A percentile compares a stretch with the other conserved stretches of the same genome.
Conservation (phyloP, 1,140 invertebrate genomes). For the Drosophila auraria region DNA sequence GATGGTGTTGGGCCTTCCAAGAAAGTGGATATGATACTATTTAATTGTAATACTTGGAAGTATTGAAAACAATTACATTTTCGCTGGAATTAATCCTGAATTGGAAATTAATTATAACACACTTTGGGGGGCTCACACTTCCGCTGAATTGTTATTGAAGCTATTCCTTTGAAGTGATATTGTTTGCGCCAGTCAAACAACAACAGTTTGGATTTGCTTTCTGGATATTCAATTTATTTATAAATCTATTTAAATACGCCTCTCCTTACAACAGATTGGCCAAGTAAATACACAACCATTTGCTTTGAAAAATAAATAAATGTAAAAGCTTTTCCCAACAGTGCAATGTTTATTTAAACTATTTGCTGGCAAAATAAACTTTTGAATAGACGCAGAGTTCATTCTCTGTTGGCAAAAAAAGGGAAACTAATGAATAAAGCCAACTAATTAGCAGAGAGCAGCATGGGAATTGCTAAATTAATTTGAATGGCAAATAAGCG, state of each 20-base stretch:
- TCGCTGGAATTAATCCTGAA: neutral
- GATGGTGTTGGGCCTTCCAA: neutral
- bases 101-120: neutral
- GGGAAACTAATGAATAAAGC: constrained; percentile 14
- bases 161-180: neutral
- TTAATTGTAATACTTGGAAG: neutral
- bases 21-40: neutral
- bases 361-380: constrained; percentile 4
- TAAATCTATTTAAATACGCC: neutral
- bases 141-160: neutral
- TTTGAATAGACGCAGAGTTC: neutral
- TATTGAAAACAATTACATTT: neutral
- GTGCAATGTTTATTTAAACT: neutral
- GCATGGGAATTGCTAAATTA: neutral
- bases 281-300: neutral
- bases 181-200: neutral
- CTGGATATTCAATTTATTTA: neutral
- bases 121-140: neutral
- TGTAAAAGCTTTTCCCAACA: neutral
- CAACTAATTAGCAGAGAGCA: constrained; percentile 6
- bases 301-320: neutral
- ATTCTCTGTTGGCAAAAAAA: constrained; percentile 1
- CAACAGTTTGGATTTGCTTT: neutral
- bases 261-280: neutral
- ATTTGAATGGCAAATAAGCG: constrained; percentile 18